Evolutionary conservation across 2,113 vertebrate species (phyloP), one percentile per base, ranked within the genome.

Genomic region (Thamnophis sirtalis): DNA sequence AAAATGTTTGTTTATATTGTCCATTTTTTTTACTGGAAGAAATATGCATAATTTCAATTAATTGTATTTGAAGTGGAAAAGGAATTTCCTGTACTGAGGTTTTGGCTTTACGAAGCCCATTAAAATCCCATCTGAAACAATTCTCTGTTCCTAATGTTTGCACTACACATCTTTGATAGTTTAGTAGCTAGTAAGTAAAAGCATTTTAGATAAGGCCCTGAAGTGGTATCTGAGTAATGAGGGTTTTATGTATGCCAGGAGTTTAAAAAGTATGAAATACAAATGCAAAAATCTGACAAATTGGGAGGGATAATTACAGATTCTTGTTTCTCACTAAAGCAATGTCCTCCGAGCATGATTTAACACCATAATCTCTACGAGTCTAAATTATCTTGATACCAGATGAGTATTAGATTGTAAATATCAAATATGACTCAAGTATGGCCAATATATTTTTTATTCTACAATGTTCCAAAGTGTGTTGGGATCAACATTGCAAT

Each of bases 11-110:
- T 93, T 93, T 93, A 93, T 93, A 93, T 93, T 93, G 92, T 93
- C 92, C 92, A 90, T 93, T 93, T 93, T 93, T 93, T 93, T 93
- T 93, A 93, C 92, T 93, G 92, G 92, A 93, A 93, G 92, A 93
- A 87, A 80, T 53, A n/a, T 90, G 89, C 92, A 90, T 94, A 93
- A 90, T 90, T 92, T 92, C 92, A 93, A 93, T 96, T 55, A 88
- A 93, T 93, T 93, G 92, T 93, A 93, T 93, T 93, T 93, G 92
- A 93, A 93, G 92, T 93, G 92, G 85, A 87, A 90, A 93, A 87
- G 92, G 92, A 93, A 93, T 80, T 90, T 93, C 92, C 92, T 93
- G 92, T 93, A 93, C 84, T 93, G 58, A 90, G 89, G 90, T 90
- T 73, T 90, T 93, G 92, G 92, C 92, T 93, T 93, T 90, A 93